A percentile compares a stretch with the other conserved stretches of the same genome.
Evolutionary conservation across 2,113 vertebrate genomes (phyloP).

Genomic region (Ophthalmolycus amberensis): DNA sequence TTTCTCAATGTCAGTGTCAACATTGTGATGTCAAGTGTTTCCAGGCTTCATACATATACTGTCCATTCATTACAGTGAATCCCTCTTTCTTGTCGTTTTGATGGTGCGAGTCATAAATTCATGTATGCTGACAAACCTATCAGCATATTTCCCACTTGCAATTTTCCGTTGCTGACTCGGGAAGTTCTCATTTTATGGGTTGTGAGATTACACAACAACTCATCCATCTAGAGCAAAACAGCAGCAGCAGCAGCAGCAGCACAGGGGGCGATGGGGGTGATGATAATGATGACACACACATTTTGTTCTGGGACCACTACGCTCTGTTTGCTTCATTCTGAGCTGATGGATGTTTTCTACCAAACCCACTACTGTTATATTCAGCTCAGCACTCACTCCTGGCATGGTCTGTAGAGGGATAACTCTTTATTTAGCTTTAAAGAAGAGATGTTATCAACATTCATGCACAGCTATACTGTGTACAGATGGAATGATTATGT

Average conservation of each 20-base stretch:
- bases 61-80: constrained; percentile 1
- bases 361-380: not conserved
- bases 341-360: constrained; percentile 31
- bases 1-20: not conserved
- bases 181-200: constrained; percentile 35
- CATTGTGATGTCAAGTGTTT: not conserved
- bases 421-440: constrained; percentile 4
- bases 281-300: constrained; percentile 32
- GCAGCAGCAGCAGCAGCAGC: constrained; percentile 32
- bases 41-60: not conserved
- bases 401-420: not conserved
- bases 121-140: constrained; percentile 42
- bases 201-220: constrained; percentile 37
- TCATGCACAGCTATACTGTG: not conserved
- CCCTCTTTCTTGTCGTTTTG: not conserved
- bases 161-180: constrained; percentile 62
- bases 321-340: constrained; percentile 22
- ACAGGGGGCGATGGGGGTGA: constrained; percentile 19
- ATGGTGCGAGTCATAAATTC: constrained; percentile 29
- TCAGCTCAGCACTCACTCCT: not conserved
- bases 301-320: constrained; percentile 20
- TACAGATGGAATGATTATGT: constrained; percentile 10
- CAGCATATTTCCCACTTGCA: constrained; percentile 32
- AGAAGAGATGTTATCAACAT: not conserved
- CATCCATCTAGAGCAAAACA: constrained; percentile 56